Base-by-base conservation (phyloP, 2,797 vertebrate genomes). In the Fratercula arctica region DNA sequence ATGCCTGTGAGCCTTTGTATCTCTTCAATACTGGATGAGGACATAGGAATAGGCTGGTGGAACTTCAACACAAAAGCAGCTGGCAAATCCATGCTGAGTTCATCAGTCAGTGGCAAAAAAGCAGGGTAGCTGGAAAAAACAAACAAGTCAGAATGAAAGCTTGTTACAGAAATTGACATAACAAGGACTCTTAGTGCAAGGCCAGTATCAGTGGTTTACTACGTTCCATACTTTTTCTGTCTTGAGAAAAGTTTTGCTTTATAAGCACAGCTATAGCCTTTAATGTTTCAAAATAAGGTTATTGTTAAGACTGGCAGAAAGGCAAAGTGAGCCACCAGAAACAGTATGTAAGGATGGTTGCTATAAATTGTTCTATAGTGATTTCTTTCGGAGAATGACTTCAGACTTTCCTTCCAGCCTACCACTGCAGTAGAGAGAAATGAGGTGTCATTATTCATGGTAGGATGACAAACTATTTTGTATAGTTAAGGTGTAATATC, bases 31-130 rank as follows among this genome's bases (percentile, higher is more conserved):
- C 97, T 98, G 53, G 93, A 95, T 21, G 15, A 80, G 63, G 96
- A 95, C 89, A 98, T 56, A 6, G 98, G 98, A 43, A 99, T 53
- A 12, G 98, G 96, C 8, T 98, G 97, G 59, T 98, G 96, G 82
- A 99, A 98, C 69, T 91, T 98, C 83, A 99, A 95, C 90, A 98
- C 96, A 94, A 99, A 99, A 85, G 94, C 97, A 74, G 98, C 98
- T 20, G 98, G 97, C 60, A 99, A 93, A 33, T 79, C 84, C 89
- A 98, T 97, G 37, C 94, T 89, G 31, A 95, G 63, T 35, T 97
- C 96, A 41, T 98, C 97, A 29, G 94, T 94, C 78, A 98, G 37
- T 2, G 97, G 92, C 87, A 93, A 92, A 93, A 98, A 98, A 60
- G 48, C 73, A 33, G 97, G 98, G 56, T 31, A 79, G 14, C 99